Percentiles rank a stretch among this genome's conserved stretches.
These are phyloP conservation scores for Pentalonia nigronervosa DNA, from an alignment of 1,140 invertebrate species.

Conservation along the genomic window DNA sequence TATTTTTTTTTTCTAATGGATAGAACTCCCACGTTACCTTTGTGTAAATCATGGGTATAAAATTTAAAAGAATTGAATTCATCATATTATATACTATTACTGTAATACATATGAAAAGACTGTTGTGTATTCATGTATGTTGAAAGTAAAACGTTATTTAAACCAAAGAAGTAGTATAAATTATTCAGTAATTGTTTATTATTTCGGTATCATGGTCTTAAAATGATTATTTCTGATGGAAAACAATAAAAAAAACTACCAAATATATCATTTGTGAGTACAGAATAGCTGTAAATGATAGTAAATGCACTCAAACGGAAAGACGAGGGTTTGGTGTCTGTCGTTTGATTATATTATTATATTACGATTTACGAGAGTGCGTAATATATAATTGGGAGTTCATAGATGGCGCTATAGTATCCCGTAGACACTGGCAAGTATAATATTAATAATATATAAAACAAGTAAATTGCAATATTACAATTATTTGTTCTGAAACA, in stretches of 20 bases:
- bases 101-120: no score
- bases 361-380: not conserved
- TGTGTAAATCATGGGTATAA: no score
- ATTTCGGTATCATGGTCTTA: not conserved
- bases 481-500: no score
- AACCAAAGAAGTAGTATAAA: not conserved
- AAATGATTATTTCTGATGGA: not conserved
- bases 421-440: not conserved
- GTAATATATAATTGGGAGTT: not conserved
- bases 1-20: no score
- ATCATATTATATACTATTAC: no score
- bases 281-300: not conserved
- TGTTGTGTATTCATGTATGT: no score
- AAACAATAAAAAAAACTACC: not conserved
- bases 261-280: not conserved
- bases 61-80: no score
- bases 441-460: no score
- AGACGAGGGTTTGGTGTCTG: not conserved
- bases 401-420: conserved; percentile 5
- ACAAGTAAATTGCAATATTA: not conserved
- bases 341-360: not conserved
- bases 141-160: no score
- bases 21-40: no score
- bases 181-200: not conserved
- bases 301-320: not conserved